Evolutionary conservation across 1,140 invertebrate species (phyloP).

Genomic region (Ditylenchus dipsaci): DNA sequence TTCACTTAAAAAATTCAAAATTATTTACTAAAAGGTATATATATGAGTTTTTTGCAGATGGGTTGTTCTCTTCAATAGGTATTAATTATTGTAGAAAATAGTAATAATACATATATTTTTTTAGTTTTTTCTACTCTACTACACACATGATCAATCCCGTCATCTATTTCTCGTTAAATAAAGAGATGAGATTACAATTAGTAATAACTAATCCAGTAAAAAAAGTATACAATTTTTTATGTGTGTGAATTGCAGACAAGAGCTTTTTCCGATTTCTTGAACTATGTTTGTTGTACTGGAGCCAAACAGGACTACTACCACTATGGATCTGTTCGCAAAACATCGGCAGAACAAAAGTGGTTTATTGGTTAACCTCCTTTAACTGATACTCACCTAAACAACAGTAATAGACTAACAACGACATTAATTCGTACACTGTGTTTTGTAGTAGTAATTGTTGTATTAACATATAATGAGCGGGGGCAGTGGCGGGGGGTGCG

Average conservation of each 20-base stretch:
- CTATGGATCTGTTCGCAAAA: constrained; percentile 19
- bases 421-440: too few species aligned
- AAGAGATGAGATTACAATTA: constrained; percentile 49
- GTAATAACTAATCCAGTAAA: too few species aligned
- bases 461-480: too few species aligned
- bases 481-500: too few species aligned
- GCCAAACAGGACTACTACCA: constrained; percentile 17
- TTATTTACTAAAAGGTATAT: too few species aligned
- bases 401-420: too few species aligned
- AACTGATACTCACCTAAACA: too few species aligned
- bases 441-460: too few species aligned
- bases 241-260: too few species aligned
- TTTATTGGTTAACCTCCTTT: constrained; percentile 15
- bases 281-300: constrained; percentile 31
- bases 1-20: too few species aligned
- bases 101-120: neutral
- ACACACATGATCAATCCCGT: constrained; percentile 58
- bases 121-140: constrained; percentile 54
- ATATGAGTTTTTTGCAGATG: too few species aligned
- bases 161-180: constrained; percentile 51
- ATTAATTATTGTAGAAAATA: neutral
- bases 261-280: constrained; percentile 36
- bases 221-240: too few species aligned
- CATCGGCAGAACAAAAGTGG: constrained; percentile 12
- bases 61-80: constrained; percentile 53